Base-by-base conservation (phyloP, 1,140 invertebrate genomes). In the Drosophila saltans region DNA sequence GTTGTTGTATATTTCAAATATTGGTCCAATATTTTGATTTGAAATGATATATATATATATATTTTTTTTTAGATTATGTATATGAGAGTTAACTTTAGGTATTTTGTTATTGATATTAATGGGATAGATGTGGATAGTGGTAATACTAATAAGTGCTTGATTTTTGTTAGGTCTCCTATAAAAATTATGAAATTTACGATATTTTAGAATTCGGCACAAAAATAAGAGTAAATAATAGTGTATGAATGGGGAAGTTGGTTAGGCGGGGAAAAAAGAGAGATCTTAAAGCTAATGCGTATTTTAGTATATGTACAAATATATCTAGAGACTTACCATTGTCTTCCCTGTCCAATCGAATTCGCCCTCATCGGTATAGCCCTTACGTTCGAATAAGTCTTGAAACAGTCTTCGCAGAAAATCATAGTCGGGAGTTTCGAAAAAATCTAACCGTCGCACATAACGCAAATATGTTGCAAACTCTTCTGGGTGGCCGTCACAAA, bases 401-500 rank as follows among this genome's bases (percentile, higher is more conserved):
- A 99, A 99, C 91, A 99, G 95, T 93, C 97, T 97, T 83, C 98
- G 95, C 91, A 99, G 95, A 94, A 99, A 99, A 93, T 99, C 98
- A 94, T 99, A 99, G 93, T 99, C 98, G 33, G 99, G 99, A 69
- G 98, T 99, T 94, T 99, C 99, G 94, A 99, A 99, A 94, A 99
- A 99, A 93, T 99, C 98, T 91, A 99, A 94, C 92, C 97, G 95
- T 83, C 99, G 95, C 66, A 99, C 98, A 94, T 99, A 99, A 81
- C 98, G 95, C 78, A 99, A 94, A 93, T 99, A 99, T 90, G 97
- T 98, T 72, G 98, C 97, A 95, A 99, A 97, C 93, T 98, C 97
- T 93, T 98, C 97, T 71, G 99, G 99, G 94, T 99, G 98, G 75
- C 98, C 98, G 93, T 99, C 98, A 94, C 99, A 99, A 40, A 99